Percentiles rank a stretch among this genome's conserved stretches.
Conservation (phyloP, 1,140 invertebrate genomes). For the Megalopta genalis region DNA sequence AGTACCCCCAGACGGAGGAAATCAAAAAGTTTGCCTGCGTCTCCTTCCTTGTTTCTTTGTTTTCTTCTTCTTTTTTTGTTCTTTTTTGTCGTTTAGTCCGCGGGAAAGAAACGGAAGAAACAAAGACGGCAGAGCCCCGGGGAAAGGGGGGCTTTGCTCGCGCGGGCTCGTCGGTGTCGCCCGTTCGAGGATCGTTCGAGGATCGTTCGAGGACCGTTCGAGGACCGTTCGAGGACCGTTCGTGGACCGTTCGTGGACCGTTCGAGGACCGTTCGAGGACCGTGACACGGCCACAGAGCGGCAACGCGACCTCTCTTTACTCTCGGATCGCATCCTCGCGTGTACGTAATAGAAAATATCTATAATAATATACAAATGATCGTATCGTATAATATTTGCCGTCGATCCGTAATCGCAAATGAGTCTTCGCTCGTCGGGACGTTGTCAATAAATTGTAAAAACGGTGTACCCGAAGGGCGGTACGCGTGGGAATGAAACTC, state of each 20-base stretch:
- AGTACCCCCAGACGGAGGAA: conserved; percentile 29
- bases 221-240: too few relatives aligned
- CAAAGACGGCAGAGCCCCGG: neutral
- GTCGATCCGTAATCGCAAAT: conserved; percentile 57
- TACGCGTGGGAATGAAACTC: neutral
- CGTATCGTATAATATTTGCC: conserved; percentile 51
- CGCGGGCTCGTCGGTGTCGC: too few relatives aligned
- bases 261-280: too few relatives aligned
- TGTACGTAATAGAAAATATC: conserved; percentile 63
- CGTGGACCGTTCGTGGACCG: too few relatives aligned
- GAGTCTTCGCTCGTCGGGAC: conserved; percentile 40
- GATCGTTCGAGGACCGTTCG: too few relatives aligned
- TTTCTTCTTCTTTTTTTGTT: conserved; percentile 36
- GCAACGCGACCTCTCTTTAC: neutral
- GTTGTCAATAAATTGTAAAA: conserved; percentile 39
- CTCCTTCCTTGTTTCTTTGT: conserved; percentile 21
- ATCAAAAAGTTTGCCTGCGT: conserved; percentile 36
- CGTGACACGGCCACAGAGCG: too few relatives aligned
- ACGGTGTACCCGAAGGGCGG: neutral
- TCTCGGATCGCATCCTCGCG: conserved; percentile 60
- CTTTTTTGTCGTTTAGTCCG: neutral
- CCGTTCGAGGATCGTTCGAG: too few relatives aligned
- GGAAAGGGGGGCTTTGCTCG: neutral
- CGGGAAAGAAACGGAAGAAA: conserved; percentile 35
- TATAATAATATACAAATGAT: conserved; percentile 67